Evolutionary conservation across 2,113 vertebrate species (phyloP), one percentile per base, ranked within the genome.

Genomic region (Bolborhynchus lineola): DNA sequence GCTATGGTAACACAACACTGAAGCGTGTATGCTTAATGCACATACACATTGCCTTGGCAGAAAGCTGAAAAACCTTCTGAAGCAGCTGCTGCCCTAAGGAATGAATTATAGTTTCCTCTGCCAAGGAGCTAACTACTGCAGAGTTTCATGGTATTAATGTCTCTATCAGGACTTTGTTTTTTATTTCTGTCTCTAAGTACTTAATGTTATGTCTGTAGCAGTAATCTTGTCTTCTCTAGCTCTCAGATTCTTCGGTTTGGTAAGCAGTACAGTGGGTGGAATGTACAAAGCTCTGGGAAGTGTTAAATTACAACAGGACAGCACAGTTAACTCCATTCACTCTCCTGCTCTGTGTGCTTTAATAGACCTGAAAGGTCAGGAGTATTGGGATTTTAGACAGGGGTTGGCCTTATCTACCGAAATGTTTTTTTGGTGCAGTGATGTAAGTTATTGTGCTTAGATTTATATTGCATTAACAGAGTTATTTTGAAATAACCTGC

Each of bases 1-100:
- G 75, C 93, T 92, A 96, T 95, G 93, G 94, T 47, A 97, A 97
- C 88, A 90, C 86, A 86, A 93, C 89, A 93, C 7, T 47, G 67
- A 69, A 63, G 49, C 7, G 1, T 39, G 50, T 33, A 16, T 4
- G 7, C 37, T 84, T 63, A 47, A 29, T 65, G 57, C 33, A 79
- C 57, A 37, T 82, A 52, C 53, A 28, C 20, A 6, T 69, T 52
- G 90, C 52, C 74, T 82, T 94, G 96, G 82, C 96, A 95, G 78
- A 79, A 92, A 90, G 41, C 85, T 95, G 92, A 35, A 65, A 90
- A 93, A 84, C 46, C 75, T 92, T 82, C 59, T 16, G 2, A 71
- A 94, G 87, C 80, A 57, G 86, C 83, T 76, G 86, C 86, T 76
- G 86, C 69, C 76, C 26, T 16, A 35, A 85, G 86, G 82, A 92